Base-by-base conservation (phyloP, 2,113 vertebrate genomes). In the Butorides virescens region DNA sequence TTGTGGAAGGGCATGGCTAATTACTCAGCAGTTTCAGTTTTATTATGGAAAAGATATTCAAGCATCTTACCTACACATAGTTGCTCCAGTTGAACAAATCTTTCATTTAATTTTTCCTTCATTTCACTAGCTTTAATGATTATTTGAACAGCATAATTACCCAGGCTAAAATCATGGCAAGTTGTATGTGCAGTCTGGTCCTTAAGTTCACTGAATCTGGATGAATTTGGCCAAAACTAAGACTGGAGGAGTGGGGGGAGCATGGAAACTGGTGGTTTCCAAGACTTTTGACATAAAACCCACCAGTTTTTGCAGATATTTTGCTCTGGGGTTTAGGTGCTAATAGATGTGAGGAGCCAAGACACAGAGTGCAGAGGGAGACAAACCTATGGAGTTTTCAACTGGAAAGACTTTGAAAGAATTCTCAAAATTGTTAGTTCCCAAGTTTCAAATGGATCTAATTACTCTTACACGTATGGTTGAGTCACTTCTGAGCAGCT, bases 221-320 rank as follows among this genome's bases (percentile, higher is more conserved):
- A 76, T 62, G 1, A 78, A 79, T 42, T 91, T 87, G 27, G 23
- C 25, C 36, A 74, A 74, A 93, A 93, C 4, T 84, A 61, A 68
- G 14, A 44, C 0, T 1, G 23, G 19, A 72, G 3, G 11, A 0
- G 1, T 52, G 11, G 3, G 6, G 10, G 10, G 20, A 47, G 17
- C 4, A 3, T 62, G 27, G 73, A 90, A 88, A 62, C 30, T 30
- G 12, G 13, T 58, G 23, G 5, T 66, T 91, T 92, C 59, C 13
- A 76, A 79, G 49, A 55, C 12, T 70, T 76, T 14, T 36, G 11
- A 62, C 49, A 66, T 6, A 76, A 88, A 81, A 30, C 2, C 2
- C 29, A 53, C 26, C 13, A 30, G 7, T 7, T 85, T 84, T 70
- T 67, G 46, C 22, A 86, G 58, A 22, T 62, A 52, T 20, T 81